A percentile compares a stretch with the other conserved stretches of the same genome.
phyloP scores from a whole-genome alignment of 2,113 vertebrate genomes.

The Canis aureus region DNA sequence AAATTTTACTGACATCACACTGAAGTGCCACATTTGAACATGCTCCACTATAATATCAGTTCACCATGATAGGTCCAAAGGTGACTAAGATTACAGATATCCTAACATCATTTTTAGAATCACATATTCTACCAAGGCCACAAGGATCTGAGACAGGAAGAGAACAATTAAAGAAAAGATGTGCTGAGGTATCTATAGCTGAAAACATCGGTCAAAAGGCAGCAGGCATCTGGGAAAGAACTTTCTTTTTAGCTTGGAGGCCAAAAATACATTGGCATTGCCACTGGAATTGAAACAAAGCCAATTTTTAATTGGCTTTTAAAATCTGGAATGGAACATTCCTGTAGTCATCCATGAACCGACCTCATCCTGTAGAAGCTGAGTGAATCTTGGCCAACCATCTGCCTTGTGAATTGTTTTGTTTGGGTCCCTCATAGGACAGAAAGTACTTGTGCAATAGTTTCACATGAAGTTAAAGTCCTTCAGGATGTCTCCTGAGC shows the following conservation, averaged over 20 bases:
- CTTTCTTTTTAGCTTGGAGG: neutral
- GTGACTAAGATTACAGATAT: neutral
- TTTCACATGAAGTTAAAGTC: constrained; percentile 9
- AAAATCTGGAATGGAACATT: constrained; percentile 66
- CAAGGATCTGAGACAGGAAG: neutral
- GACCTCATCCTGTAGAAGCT: constrained; percentile 16
- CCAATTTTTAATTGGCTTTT: constrained; percentile 78
- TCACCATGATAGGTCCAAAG: neutral
- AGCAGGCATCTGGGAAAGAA: constrained; percentile 40
- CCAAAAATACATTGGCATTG: constrained; percentile 62
- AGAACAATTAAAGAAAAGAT: constrained; percentile 35
- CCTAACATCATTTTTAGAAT: neutral
- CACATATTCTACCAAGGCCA: neutral
- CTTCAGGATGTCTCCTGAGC: neutral
- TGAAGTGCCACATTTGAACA: neutral
- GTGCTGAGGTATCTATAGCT: neutral
- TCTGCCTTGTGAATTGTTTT: constrained; percentile 63
- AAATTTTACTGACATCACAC: neutral
- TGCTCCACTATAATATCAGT: neutral
- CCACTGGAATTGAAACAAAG: constrained; percentile 56
- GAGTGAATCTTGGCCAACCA: constrained; percentile 65
- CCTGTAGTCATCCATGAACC: constrained; percentile 67
- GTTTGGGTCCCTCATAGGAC: neutral
- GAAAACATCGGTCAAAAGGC: constrained; percentile 56
- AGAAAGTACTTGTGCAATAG: constrained; percentile 37